Evolutionary conservation across 2,888 invertebrate species (phyloP), one percentile per base, ranked within the genome.

Genomic region (Digitonthophagus gazella): DNA sequence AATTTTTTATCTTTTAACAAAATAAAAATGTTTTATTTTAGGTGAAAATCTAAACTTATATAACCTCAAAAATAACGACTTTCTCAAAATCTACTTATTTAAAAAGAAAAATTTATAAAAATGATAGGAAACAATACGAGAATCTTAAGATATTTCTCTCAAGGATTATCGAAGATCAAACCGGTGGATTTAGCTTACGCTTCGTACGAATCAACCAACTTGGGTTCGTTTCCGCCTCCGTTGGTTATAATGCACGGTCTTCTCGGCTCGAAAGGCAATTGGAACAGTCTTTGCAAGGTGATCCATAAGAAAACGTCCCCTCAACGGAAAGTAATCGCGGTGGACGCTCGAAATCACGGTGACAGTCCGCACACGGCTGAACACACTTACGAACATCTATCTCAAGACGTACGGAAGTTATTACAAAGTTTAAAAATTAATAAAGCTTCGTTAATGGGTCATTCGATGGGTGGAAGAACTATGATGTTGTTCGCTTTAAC

Each of bases 391-490:
- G 82, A 85, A 6, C 86, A 89, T 56, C 88, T 97, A 86, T 89
- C 91, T 0, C 85, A 84, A 67, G 98, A 98, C 82, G 78, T 97
- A 2, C 80, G 86, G 6, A 83, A 86, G 57, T 84, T 95, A 56
- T 82, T 93, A 71, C 85, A 88, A 74, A 87, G 89, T 72, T 80
- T 90, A 58, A 84, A 86, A 15, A 84, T 94, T 58, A 79, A 86
- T 0, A 90, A 89, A 80, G 88, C 90, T 0, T 85, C 90, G 2
- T 78, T 95, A 15, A 81, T 98, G 76, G 97, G 97, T 0, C 97
- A 98, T 81, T 96, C 96, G 75, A 96, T 98, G 96, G 97, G 97
- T 15, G 98, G 97, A n/a, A 89, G 95, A 71, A 88, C 93, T 4
- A 91, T 92, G 76, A 97, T 97, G 96, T 87, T 89, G 67, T 85